phyloP scores from a whole-genome alignment of 2,888 invertebrate genomes.

The Drosophila vallismaia region DNA sequence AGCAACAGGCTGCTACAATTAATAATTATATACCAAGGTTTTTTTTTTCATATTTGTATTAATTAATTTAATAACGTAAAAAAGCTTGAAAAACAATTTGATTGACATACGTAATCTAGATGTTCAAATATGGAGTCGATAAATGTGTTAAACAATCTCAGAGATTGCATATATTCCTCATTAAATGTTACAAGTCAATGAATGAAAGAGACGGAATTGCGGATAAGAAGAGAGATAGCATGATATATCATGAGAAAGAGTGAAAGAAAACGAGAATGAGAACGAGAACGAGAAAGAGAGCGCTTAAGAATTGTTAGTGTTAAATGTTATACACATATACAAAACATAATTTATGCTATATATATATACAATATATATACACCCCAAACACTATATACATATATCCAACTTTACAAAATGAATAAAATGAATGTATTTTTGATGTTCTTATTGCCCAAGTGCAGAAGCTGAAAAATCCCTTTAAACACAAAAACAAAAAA shows the following conservation, averaged over 20 bases:
- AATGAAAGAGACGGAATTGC: constrained; percentile 3
- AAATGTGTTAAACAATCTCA: constrained; percentile 61
- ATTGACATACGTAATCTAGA: constrained; percentile 40
- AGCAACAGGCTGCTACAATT: constrained; percentile 41
- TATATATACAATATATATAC: constrained; percentile 16
- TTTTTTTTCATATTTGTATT: constrained; percentile 22
- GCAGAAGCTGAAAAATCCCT: constrained; percentile 25
- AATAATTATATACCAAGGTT: constrained; percentile 1
- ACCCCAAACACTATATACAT: constrained; percentile 8
- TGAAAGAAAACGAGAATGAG: constrained; percentile 15
- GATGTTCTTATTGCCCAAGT: constrained; percentile 55
- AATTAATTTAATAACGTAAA: constrained; percentile 11
- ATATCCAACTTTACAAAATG: constrained; percentile 33
- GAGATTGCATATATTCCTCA: constrained; percentile 58
- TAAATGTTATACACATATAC: constrained; percentile 38
- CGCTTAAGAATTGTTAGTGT: constrained; percentile 37
- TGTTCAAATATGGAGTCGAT: constrained; percentile 24
- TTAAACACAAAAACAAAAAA: neutral
- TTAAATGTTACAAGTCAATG: constrained; percentile 30
- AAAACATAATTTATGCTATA: constrained; percentile 40
- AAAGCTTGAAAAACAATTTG: constrained; percentile 15
- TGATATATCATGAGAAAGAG: constrained; percentile 14
- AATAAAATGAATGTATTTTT: constrained; percentile 61
- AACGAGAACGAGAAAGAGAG: constrained; percentile 16
- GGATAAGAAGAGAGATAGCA: constrained; percentile 7